Percentiles rank a stretch among this genome's conserved stretches.
Evolutionary conservation across 30 jellyfish, hydroid and myxozoan genomes (phyloP).

Genomic region (Chrysaora quinquecirrha): DNA sequence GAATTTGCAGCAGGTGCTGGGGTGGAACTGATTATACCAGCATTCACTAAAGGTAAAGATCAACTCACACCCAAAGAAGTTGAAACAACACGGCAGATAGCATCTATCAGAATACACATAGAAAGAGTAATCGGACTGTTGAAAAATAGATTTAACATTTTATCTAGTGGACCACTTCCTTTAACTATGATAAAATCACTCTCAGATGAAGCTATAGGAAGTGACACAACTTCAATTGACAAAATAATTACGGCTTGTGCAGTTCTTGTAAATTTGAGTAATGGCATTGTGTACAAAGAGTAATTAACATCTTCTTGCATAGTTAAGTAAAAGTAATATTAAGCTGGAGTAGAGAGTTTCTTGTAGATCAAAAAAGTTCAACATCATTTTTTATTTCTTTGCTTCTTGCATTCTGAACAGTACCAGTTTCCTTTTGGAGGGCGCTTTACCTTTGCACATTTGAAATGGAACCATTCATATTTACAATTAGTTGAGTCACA

Average conservation of each 20-base stretch:
- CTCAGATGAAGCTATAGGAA: too few species aligned
- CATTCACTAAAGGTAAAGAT: slow-evolving; percentile 43
- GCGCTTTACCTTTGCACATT: neutral
- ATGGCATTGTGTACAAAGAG: neutral
- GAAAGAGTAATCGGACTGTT: too few species aligned
- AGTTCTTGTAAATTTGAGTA: neutral
- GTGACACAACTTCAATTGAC: neutral
- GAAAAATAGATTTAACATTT: too few species aligned
- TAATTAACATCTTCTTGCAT: neutral
- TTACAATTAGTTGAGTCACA: neutral
- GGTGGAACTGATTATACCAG: slow-evolving; percentile 40
- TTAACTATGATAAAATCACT: neutral
- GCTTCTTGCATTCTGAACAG: neutral
- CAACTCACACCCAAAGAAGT: slow-evolving; percentile 42
- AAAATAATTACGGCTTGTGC: neutral
- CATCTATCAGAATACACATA: slow-evolving; percentile 30
- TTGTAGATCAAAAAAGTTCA: too few species aligned
- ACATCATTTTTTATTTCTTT: neutral
- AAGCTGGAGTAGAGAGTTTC: slow-evolving; percentile 1
- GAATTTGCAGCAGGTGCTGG: slow-evolving; percentile 46
- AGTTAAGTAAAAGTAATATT: neutral
- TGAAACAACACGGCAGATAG: slow-evolving; percentile 20
- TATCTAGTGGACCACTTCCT: slow-evolving; percentile 26
- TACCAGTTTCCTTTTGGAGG: too few species aligned
- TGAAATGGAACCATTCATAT: neutral